Conservation (phyloP, 2,888 invertebrate species). For the Nomada lathburiana region DNA sequence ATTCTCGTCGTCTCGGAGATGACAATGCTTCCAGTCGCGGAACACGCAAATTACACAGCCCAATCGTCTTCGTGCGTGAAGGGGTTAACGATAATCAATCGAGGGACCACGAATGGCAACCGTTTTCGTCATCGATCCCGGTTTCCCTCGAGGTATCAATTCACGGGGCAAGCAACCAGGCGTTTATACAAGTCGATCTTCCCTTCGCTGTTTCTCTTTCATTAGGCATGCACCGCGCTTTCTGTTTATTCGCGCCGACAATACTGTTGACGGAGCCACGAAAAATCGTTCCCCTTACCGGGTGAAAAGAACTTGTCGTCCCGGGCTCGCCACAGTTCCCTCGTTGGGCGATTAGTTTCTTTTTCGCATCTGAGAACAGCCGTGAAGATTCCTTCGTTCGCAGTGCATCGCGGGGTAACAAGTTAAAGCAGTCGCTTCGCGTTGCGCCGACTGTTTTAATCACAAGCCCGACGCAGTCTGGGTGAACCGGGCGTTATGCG, state of each 20-base stretch:
- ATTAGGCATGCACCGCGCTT: neutral
- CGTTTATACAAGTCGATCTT: neutral
- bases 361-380: neutral
- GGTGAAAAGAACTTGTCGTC: too few species aligned
- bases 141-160: neutral
- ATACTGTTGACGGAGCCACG: constrained; percentile 10
- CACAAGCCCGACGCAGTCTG: constrained; percentile 3
- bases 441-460: constrained; percentile 21
- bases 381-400: constrained; percentile 29
- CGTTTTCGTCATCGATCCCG: neutral
- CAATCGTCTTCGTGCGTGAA: too few species aligned
- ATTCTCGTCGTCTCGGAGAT: too few species aligned
- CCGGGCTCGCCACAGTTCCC: neutral
- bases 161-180: neutral
- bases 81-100: too few species aligned
- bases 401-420: constrained; percentile 14
- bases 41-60: too few species aligned
- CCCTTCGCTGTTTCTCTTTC: constrained; percentile 12
- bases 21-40: too few species aligned
- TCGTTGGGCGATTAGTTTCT: constrained; percentile 23
- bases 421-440: constrained; percentile 16
- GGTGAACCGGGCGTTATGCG: neutral
- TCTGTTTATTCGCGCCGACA: constrained; percentile 8
- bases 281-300: neutral
- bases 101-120: too few species aligned